Evolutionary conservation across 2,797 vertebrate species (phyloP), one percentile per base, ranked within the genome.

Genomic region (Anguilla marmorata): DNA sequence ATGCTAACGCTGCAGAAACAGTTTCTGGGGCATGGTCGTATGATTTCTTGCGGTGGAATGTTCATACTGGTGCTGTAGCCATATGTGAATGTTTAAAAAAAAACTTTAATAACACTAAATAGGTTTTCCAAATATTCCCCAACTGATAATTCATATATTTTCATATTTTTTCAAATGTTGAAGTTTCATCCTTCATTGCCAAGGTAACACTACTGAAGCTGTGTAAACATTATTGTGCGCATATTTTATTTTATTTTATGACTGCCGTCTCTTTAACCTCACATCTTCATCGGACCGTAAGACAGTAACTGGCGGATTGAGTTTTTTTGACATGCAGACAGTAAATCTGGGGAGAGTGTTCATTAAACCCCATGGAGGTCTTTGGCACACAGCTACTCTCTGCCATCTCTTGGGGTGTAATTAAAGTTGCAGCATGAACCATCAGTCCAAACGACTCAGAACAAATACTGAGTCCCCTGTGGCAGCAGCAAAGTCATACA

Each of bases 351-450:
- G 84, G 69, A 89, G 66, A 60, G 83, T 87, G 72, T 87, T 89
- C 84, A 85, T 85, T 76, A 89, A 87, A 82, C 52, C 9, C 48
- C 37, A 52, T 84, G 27, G 88, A 85, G 30, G 86, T 72, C 45
- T 84, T 85, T 58, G 66, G 83, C 48, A 87, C 74, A 86, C 74
- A 85, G 69, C 86, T 54, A 72, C 58, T 69, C 54, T 27, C 66
- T n/a, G 80, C 82, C 58, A 33, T 87, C 88, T 89, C 88, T 69
- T 19, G 72, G 88, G 88, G 84, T 87, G 86, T 89, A 85, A 89
- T 89, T 89, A 89, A 87, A 60, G 54, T 85, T 82, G 83, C 74
- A 85, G 37, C 66, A 33, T 85, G 83, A 89, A 89, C 54, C 88
- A 85, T 87, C 88, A 87, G 86, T 52, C 86, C 72, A 87, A 87